phyloP scores from a whole-genome alignment of 1,140 invertebrate species.

The Eupristina koningsbergeri region DNA sequence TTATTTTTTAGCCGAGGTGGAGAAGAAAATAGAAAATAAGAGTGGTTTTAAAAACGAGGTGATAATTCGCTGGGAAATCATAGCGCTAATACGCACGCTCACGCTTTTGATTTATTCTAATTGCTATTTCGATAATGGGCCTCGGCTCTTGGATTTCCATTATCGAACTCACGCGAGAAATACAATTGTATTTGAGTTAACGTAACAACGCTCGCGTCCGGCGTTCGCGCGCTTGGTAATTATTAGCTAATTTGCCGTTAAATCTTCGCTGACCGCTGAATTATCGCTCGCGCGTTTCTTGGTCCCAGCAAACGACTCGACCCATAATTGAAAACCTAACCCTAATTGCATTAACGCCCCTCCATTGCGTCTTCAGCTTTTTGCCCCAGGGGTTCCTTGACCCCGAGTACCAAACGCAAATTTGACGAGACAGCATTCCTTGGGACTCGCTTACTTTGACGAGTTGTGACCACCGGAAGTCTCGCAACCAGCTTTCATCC shows the following conservation, averaged over 20 bases:
- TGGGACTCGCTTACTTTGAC: background rate
- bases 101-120: conserved; percentile 72
- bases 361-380: background rate
- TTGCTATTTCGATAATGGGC: conserved; percentile 73
- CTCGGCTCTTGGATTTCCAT: conserved; percentile 70
- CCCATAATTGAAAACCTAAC: conserved; percentile 45
- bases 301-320: conserved; percentile 9
- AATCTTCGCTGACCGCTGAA: conserved; percentile 69
- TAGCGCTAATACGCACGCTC: conserved; percentile 52
- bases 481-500: conserved; percentile 21
- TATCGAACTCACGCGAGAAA: conserved; percentile 68
- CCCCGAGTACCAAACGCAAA: background rate
- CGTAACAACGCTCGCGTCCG: conserved; percentile 57
- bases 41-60: conserved; percentile 42
- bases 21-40: background rate
- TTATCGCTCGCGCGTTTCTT: conserved; percentile 56
- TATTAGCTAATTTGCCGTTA: conserved; percentile 72
- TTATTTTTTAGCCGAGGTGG: background rate
- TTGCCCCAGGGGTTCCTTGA: background rate
- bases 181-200: conserved; percentile 72
- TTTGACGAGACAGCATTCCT: background rate
- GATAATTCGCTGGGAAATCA: conserved; percentile 62
- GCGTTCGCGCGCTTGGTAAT: conserved; percentile 60
- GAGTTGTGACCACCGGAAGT: background rate
- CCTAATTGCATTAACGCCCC: conserved; percentile 38